Conservation (phyloP, 1,140 invertebrate species). For the Helicoverpa armigera region DNA sequence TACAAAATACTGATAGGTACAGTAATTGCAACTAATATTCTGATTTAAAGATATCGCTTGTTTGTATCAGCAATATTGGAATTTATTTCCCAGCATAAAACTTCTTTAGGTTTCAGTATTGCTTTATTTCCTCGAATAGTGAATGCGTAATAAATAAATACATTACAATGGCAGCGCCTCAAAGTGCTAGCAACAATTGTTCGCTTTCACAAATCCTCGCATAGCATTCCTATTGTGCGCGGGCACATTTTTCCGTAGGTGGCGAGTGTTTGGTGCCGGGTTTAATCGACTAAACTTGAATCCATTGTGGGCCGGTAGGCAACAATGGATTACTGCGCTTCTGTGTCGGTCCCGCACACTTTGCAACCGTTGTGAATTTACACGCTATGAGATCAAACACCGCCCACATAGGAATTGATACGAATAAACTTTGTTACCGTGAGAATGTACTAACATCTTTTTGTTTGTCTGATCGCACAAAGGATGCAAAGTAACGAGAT, state of each 20-base stretch:
- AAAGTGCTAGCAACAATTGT: conserved; percentile 54
- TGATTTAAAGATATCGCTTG: too few relatives aligned
- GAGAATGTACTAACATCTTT: not conserved
- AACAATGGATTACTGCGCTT: conserved; percentile 61
- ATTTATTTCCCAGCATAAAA: too few relatives aligned
- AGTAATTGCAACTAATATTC: too few relatives aligned
- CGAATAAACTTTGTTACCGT: conserved; percentile 32
- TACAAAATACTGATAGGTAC: too few relatives aligned
- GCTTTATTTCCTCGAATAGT: conserved; percentile 21
- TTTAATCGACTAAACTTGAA: conserved; percentile 66
- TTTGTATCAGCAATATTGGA: too few relatives aligned
- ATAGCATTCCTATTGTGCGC: conserved; percentile 53
- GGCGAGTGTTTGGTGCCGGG: conserved; percentile 60
- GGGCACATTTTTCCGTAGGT: conserved; percentile 61
- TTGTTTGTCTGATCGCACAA: not conserved
- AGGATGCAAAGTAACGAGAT: not conserved
- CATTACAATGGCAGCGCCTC: conserved; percentile 44
- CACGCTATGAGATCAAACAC: conserved; percentile 49
- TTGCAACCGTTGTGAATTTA: conserved; percentile 52
- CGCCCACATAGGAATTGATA: conserved; percentile 40
- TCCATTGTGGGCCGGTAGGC: conserved; percentile 58
- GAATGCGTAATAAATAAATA: conserved; percentile 45
- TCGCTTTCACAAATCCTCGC: conserved; percentile 57
- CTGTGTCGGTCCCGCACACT: conserved; percentile 35
- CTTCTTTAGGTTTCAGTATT: conserved; percentile 20